Base-by-base conservation (phyloP, 92 coral and sea anemone species). In the Bergia puertoricense region DNA sequence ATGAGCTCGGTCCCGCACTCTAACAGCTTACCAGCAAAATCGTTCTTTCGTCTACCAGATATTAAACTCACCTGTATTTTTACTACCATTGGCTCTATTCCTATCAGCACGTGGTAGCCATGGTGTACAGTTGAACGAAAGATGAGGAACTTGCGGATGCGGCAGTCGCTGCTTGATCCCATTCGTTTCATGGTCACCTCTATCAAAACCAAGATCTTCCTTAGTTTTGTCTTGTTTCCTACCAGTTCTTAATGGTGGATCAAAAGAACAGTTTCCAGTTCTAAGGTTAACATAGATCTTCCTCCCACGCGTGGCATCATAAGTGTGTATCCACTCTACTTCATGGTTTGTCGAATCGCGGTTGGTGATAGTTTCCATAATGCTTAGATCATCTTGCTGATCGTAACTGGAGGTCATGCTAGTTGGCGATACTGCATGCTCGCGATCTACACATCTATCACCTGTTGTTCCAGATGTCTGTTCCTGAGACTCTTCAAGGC, bases 61-160 rank as follows among this genome's bases (percentile, higher is more conserved):
- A 86, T 72, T 22, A 57, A 71, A 16, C 81, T 69, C 41, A 79
- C 76, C 89, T 74, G 71, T 20, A n/a, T 4, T n/a, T 41, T 11
- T 11, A 37, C 8, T 68, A 2, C 56, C 54, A 36, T 42, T 57
- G 23, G n/a, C 74, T 65, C 51, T 85, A 30, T 71, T 90, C 71
- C 96, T 89, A 42, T 79, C 84, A 46, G 89, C 91, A 74, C 96
- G 93, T 76, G 99, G 99, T 62, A 95, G 91, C 99, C 99, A 97
- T 13, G 99, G 99, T 8, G 98, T 95, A 79, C 96, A 97, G 65
- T 90, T 92, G 90, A 93, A 96, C 2, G 99, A 95, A 80, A 97
- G 85, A 89, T 97, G 99, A 9, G 95, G 90, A 9, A 95, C 95
- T 69, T 90, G 90, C 13, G 92, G 90, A 46, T 94, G 93, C 22